Base-by-base conservation (phyloP, 2,888 invertebrate genomes). In the Holacanthella duospinosa region DNA sequence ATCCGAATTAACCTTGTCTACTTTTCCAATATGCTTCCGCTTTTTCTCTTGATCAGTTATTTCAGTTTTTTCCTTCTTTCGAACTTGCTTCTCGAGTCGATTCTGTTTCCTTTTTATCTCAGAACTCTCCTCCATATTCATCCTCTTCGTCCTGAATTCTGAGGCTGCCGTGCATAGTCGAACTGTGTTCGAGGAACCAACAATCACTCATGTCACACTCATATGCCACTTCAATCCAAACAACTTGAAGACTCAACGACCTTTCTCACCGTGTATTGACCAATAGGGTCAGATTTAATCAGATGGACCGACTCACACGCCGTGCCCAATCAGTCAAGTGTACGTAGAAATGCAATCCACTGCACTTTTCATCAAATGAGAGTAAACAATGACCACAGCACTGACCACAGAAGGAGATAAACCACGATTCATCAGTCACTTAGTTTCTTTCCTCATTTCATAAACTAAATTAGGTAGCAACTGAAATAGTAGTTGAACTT, bases 41-140 rank as follows among this genome's bases (percentile, higher is more conserved):
- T n/a, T 48, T 48, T 48, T 48, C 48, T 9, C 21, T 28, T 54
- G 63, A 36, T 55, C 43, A 43, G 54, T 25, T 56, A 59, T 63
- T 48, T 66, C 66, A 36, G 67, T 66, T 61, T 66, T 65, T 59
- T 65, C 65, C 60, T 66, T 66, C 44, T 67, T 56, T 55, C 67
- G 62, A 64, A 67, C 58, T 64, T 64, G 63, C 27, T 63, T 65
- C 44, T 63, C 61, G 54, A 56, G 53, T 62, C 55, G 53, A 55
- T 26, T 21, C 21, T 55, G 21, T 21, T 29, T 66, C 60, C 68
- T 61, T 56, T 68, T 66, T 60, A 67, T 65, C 62, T 70, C 70
- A 66, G 69, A 68, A 63, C 67, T 65, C 66, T 70, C 70, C 69
- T 43, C 55, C 36, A 24, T 61, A 54, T 54, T 61, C 48, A 48